Percentiles rank a stretch among this genome's conserved stretches.
phyloP scores from a whole-genome alignment of 1,140 invertebrate species.

The Bombus terrestris region DNA sequence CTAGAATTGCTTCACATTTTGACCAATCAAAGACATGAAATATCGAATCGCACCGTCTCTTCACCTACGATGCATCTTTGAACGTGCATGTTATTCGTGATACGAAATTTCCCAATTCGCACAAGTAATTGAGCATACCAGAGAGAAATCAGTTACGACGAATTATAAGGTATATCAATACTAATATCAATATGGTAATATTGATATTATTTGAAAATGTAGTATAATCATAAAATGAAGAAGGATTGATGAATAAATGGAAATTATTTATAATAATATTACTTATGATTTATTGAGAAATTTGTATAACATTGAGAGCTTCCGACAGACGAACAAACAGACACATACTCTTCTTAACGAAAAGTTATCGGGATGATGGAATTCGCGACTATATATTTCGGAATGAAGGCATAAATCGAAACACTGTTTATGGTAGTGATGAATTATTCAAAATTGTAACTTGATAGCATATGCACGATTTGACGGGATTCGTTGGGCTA shows the following conservation, averaged over 20 bases:
- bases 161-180: background rate
- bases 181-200: background rate
- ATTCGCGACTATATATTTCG: background rate
- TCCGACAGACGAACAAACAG: background rate
- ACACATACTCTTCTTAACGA: background rate
- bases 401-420: too few species aligned
- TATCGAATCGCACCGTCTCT: background rate
- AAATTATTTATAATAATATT: background rate
- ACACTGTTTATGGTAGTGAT: background rate
- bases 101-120: background rate
- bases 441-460: background rate
- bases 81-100: background rate
- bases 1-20: background rate
- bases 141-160: background rate
- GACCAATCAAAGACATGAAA: background rate
- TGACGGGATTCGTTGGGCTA: background rate
- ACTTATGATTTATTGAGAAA: background rate
- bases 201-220: background rate
- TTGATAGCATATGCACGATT: background rate
- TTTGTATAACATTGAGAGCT: background rate
- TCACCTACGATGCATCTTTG: background rate
- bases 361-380: background rate
- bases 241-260: background rate
- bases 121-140: background rate
- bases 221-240: background rate